Conservation (phyloP, 2,888 invertebrate species). For the Agonopterix alstromeriana region DNA sequence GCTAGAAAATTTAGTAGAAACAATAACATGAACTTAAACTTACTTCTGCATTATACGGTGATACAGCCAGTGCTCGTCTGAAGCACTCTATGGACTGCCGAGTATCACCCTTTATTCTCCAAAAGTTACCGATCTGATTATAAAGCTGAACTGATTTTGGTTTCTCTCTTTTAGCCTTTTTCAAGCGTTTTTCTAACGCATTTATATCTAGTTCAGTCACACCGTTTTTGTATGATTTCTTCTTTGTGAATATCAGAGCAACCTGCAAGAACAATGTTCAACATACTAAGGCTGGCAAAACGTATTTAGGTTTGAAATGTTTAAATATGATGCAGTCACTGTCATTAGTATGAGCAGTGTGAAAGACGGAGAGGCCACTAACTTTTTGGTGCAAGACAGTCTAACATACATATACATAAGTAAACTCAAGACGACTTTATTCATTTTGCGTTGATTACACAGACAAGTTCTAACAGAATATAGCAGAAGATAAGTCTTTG, state of each 20-base stretch:
- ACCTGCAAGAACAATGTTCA: constrained; percentile 59
- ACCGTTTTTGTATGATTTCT: constrained; percentile 76
- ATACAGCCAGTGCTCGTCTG: constrained; percentile 88
- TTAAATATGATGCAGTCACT: too few species aligned
- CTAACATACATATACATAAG: too few species aligned
- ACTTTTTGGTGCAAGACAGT: too few species aligned
- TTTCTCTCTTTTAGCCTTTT: constrained; percentile 88
- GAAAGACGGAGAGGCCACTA: too few species aligned
- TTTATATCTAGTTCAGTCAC: constrained; percentile 84
- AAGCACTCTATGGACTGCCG: constrained; percentile 93
- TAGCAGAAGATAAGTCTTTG: too few species aligned
- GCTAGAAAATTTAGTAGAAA: not conserved
- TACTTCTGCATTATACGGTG: constrained; percentile 91
- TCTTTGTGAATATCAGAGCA: constrained; percentile 85
- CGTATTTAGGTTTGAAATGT: too few species aligned
- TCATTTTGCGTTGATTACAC: too few species aligned
- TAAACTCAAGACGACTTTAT: too few species aligned
- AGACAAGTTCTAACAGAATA: too few species aligned
- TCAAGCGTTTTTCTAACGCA: constrained; percentile 83
- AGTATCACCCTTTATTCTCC: constrained; percentile 93
- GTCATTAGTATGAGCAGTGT: too few species aligned
- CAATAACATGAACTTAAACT: constrained; percentile 32
- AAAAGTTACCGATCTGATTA: constrained; percentile 94
- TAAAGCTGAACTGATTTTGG: constrained; percentile 90
- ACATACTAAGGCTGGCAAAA: too few species aligned